Conservation (phyloP, 2,888 invertebrate genomes). For the Acrobeloides nanus region DNA sequence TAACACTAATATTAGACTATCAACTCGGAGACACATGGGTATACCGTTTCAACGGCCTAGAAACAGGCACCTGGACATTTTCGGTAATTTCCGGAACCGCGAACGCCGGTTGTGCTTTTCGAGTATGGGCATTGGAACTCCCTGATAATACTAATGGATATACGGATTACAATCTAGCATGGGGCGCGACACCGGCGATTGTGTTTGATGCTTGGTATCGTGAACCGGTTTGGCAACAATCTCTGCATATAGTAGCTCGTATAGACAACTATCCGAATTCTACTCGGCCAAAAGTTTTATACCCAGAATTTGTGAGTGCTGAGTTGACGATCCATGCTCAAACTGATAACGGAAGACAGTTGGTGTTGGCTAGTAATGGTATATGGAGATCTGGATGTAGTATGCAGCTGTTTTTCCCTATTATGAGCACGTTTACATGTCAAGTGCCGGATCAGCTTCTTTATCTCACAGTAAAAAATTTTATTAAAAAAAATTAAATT, state of each 20-base stretch:
- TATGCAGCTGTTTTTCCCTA: no score
- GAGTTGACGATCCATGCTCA: no score
- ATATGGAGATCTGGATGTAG: no score
- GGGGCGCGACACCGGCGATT: slow-evolving; percentile 5
- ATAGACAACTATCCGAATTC: slow-evolving; percentile 17
- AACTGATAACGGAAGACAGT: no score
- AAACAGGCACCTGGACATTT: slow-evolving; percentile 32
- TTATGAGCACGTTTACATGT: no score
- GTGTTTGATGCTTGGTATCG: slow-evolving; percentile 3
- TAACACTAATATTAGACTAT: background rate
- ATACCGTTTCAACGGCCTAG: slow-evolving; percentile 13
- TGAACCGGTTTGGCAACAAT: slow-evolving; percentile 6
- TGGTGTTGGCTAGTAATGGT: no score
- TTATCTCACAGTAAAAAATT: no score
- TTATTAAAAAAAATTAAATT: no score
- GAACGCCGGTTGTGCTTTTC: slow-evolving; percentile 25
- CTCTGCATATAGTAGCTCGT: slow-evolving; percentile 7
- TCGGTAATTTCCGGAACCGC: slow-evolving; percentile 12
- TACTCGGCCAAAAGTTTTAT: slow-evolving; percentile 42
- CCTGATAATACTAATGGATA: background rate
- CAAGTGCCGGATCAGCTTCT: no score
- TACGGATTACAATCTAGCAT: slow-evolving; percentile 10
- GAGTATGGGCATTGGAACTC: slow-evolving; percentile 17
- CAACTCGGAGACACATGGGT: slow-evolving; percentile 1
- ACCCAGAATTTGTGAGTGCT: no score